Evolutionary conservation across 2,113 vertebrate species (phyloP).

Genomic region (Epinephelus lanceolatus): DNA sequence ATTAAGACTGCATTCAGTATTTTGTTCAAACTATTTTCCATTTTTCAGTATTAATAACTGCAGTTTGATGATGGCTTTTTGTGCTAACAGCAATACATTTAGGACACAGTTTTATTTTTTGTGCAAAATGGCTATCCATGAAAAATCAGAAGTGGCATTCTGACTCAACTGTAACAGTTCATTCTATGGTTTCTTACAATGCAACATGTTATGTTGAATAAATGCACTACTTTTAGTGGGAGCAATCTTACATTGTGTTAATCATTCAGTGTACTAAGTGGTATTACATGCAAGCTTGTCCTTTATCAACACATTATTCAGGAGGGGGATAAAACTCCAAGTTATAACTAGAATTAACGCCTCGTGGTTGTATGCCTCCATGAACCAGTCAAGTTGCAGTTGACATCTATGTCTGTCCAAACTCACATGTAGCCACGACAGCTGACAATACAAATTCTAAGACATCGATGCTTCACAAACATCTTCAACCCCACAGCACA

Average conservation of each 20-base stretch:
- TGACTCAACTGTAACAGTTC: constrained; percentile 23
- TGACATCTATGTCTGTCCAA: no score
- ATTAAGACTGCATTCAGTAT: neutral
- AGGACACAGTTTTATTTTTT: constrained; percentile 1
- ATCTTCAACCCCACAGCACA: no score
- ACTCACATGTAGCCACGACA: no score
- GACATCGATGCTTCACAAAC: no score
- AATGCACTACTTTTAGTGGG: constrained; percentile 45
- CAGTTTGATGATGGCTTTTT: constrained; percentile 21
- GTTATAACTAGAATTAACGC: neutral
- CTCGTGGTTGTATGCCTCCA: no score
- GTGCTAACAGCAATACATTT: constrained; percentile 31
- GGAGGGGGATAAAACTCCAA: neutral
- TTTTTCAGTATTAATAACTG: constrained; percentile 13
- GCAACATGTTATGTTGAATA: constrained; percentile 49
- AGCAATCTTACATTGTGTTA: constrained; percentile 12
- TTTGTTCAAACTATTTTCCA: neutral
- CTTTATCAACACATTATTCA: neutral
- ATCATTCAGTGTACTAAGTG: constrained; percentile 7
- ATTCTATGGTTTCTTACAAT: constrained; percentile 15
- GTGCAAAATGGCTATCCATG: neutral
- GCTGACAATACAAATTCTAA: no score
- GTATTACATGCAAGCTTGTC: neutral
- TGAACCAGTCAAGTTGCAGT: no score
- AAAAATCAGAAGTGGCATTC: constrained; percentile 1